These are phyloP conservation scores for Agelas oroides DNA, from an alignment of 37 sponge, comb jelly and placozoan genomes.

Conservation along the genomic window DNA sequence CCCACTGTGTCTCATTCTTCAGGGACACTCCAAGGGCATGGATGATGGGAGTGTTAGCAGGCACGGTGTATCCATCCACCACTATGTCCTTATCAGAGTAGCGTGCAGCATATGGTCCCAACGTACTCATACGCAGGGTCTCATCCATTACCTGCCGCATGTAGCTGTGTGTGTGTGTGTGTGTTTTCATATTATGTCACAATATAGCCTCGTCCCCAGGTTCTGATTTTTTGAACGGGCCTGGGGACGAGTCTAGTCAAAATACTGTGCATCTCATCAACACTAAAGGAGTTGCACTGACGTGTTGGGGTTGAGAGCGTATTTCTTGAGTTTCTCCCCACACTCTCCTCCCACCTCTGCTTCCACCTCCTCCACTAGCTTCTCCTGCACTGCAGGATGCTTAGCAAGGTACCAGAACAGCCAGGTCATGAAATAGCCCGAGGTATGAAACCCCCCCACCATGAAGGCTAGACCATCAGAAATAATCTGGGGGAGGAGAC, in stretches of 20 bases:
- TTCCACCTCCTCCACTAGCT: constrained; percentile 55
- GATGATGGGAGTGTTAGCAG: constrained; percentile 86
- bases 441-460: constrained; percentile 93
- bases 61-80: constrained; percentile 75
- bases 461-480: constrained; percentile 77
- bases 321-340: constrained; percentile 49
- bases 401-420: constrained; percentile 54
- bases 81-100: constrained; percentile 60
- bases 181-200: neutral
- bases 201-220: no score
- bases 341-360: constrained; percentile 22
- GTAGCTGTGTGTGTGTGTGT: constrained; percentile 40
- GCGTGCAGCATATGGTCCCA: constrained; percentile 89
- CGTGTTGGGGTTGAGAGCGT: constrained; percentile 41
- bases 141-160: constrained; percentile 86
- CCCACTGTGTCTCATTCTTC: constrained; percentile 65
- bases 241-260: neutral
- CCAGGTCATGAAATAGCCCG: constrained; percentile 74
- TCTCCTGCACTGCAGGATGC: constrained; percentile 63
- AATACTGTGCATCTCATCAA: neutral
- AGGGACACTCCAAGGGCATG: constrained; percentile 87
- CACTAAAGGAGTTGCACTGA: constrained; percentile 9
- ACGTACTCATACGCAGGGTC: constrained; percentile 79
- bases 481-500: constrained; percentile 40
- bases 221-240: no score